These are phyloP conservation scores for Clavelina lepadiformis DNA, from an alignment of 23 tunicate species.

Conservation along the genomic window DNA sequence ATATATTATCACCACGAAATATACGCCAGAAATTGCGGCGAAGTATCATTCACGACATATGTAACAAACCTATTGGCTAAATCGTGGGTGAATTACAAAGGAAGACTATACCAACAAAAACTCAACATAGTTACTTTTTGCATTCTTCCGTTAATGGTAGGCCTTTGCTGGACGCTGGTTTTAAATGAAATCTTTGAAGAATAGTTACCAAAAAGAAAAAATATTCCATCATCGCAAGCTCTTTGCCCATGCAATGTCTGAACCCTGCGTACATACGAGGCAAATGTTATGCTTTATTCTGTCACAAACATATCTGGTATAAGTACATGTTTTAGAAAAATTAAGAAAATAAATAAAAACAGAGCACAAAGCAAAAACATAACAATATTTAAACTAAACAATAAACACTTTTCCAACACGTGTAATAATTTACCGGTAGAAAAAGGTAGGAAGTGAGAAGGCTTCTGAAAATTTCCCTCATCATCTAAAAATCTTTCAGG, in stretches of 20 bases:
- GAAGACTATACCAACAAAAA: no score
- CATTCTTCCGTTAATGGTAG: slow-evolving; percentile 36
- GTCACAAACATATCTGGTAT: not conserved
- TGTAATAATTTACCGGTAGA: slow-evolving; percentile 21
- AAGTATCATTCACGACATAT: no score
- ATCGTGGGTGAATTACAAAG: no score
- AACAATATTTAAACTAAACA: no score
- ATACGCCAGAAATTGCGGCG: no score
- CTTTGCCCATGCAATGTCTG: slow-evolving; percentile 38
- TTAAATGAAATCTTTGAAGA: slow-evolving; percentile 43
- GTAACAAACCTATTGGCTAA: no score
- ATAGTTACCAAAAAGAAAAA: slow-evolving; percentile 22
- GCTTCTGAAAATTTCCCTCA: slow-evolving; percentile 25
- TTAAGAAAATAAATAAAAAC: not conserved
- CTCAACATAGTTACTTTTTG: slow-evolving; percentile 26
- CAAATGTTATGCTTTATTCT: not conserved
- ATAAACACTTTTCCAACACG: no score
- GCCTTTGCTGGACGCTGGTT: slow-evolving; percentile 4
- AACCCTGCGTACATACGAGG: slow-evolving; percentile 12
- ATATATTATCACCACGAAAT: no score
- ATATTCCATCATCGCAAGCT: slow-evolving; percentile 36
- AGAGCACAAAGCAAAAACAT: no score
- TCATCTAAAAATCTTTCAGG: slow-evolving; percentile 43
- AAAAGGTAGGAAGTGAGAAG: slow-evolving; percentile 29
- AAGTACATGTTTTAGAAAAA: not conserved